Base-by-base conservation (phyloP, 2,113 vertebrate species). In the Andinoacara biseriatus region DNA sequence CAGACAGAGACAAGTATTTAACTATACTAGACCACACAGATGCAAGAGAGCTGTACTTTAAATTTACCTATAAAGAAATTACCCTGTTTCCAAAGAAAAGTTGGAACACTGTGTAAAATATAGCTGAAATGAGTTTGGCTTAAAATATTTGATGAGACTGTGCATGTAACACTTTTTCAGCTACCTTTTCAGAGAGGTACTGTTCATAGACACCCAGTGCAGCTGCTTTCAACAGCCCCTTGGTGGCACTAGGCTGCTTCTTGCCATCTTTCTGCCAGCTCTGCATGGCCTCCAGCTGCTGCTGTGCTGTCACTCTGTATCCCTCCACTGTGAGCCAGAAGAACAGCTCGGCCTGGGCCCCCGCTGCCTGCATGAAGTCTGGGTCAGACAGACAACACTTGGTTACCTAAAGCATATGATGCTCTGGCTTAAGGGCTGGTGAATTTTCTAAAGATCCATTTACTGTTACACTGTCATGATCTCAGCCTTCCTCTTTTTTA, bases 241-340 rank as follows among this genome's bases (percentile, higher is more conserved):
- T 99, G 72, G 98, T 99, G 92, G 98, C 95, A 87, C 95, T 97
- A 91, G 96, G 96, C 92, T 97, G 98, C 89, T 96, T 97, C 91
- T 95, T 97, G 83, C 98, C 97, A 60, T 99, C 98, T 89, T 91
- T 96, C 93, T 98, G 96, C 80, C 94, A 96, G 91, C 94, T 94
- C 86, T 94, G 94, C 92, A 99, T 95, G 87, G 97, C 98, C 91
- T 99, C 97, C 78, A 99, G 95, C 94, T 99, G 98, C 87, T 99
- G 98, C 83, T 99, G 98, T 1, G 98, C 98, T 0, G 97, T 99
- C 89, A 99, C 98, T 89, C 98, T 95, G 95, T 99, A 99, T 40
- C 98, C 98, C 95, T 99, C 98, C 86, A 99, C 98, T 4, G 98
- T 99, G 94, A 99, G 97, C 98, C 98, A 99, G 95, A 99, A 99